Evolutionary conservation across 2,113 vertebrate species (phyloP), one percentile per base, ranked within the genome.

Genomic region (Colinus virginianus): DNA sequence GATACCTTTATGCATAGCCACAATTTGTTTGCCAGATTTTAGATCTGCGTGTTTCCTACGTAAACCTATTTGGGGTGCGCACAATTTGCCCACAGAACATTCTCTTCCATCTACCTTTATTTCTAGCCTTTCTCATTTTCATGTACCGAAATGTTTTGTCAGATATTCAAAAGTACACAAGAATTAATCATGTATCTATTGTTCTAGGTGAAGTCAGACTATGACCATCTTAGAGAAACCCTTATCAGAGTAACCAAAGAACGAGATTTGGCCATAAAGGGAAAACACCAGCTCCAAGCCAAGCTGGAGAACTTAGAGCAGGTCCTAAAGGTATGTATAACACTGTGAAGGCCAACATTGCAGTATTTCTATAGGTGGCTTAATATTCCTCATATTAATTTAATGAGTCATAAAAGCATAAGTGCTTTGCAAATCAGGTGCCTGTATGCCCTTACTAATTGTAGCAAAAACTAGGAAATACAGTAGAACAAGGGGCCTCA

Each of bases 281-380:
- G 98, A 97, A 99, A 97, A 94, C 98, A 96, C 94, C 98, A 98
- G 98, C 98, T 98, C 98, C 98, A 97, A 98, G 98, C 97, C 99
- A 99, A 99, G 98, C 99, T 99, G 99, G 99, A 99, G 99, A 99
- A 99, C 98, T 95, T 99, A 98, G 99, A 99, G 98, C 99, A 99
- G 98, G 99, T 99, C 98, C 98, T 99, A 95, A 99, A 99, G 99
- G 99, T 99, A 97, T 90, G 98, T 81, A 13, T 7, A 7, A 13
- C 43, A 13, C 1, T 6, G 1, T 30, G 2, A 62, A 53, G 9
- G 30, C 36, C n/a, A 51, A 1, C 2, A 2, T 4, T 9, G 17
- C 18, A 3, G 4, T 3, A 2, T 15, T 36, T n/a, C 9, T 67
- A 6, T 7, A 58, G 15, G 38, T 59, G 32, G 1, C 14, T 32